Evolutionary conservation across 2,113 vertebrate genomes (phyloP), one percentile per base, ranked within the genome.

Genomic region (Chrysochloris asiatica): DNA sequence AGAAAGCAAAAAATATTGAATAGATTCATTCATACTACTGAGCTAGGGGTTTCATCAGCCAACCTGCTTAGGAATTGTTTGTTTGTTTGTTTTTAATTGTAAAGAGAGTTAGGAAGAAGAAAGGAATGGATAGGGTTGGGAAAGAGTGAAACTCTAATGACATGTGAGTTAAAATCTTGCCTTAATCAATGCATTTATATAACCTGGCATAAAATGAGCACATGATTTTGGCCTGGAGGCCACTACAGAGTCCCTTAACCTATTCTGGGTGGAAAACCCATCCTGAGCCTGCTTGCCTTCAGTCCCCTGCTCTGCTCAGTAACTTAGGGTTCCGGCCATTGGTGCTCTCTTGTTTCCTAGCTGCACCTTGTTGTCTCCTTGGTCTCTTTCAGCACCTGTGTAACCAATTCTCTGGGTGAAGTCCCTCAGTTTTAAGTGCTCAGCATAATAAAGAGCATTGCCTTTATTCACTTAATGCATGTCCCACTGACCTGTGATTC

Each of bases 1-100:
- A 95, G 87, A 77, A 16, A 73, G 24, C n/a, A 71, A 43, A 63
- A 65, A 79, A 69, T 67, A 59, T 77, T 78, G 65, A 86, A 45
- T 26, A 86, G 22, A 67, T 59, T 76, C 54, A 77, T 77, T 59
- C n/a, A 56, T 33, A 36, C 24, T 38, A 52, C 76, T 54, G 24
- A 2, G 4, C 61, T 30, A 38, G 48, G 19, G n/a, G 24, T 45
- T 88, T 85, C 50, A 78, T 81, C 75, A 67, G 36, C 36, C 13
- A 24, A 9, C 38, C 41, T 22, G 30, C 19, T 47, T 33, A 47
- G 65, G 72, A 75, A 30, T n/a, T 63, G 52, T 85, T 65, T 65
- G 30, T n/a, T n/a, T n/a, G n/a, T n/a, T n/a, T n/a, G n/a, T n/a
- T n/a, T n/a, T n/a, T n/a, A 13, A 28, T 54, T 48, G 76, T 85